These are phyloP conservation scores for Parapsyche elsis DNA, from an alignment of 1,140 invertebrate genomes.

Conservation along the genomic window DNA sequence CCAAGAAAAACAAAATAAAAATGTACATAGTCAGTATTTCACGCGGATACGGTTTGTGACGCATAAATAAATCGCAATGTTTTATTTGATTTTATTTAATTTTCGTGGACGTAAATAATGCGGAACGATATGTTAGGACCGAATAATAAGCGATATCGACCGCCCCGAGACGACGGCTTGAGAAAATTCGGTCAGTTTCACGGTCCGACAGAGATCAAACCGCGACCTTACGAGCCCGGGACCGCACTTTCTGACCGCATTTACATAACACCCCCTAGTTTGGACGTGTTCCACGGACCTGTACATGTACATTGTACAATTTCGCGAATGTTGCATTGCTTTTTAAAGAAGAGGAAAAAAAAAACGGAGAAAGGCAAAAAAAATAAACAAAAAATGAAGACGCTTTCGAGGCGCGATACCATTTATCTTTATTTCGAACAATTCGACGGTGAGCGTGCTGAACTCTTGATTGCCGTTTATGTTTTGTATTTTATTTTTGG, in stretches of 20 bases:
- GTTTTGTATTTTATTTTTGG: background rate
- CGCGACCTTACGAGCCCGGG: conserved; percentile 14
- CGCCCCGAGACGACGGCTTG: background rate
- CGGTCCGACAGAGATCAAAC: conserved; percentile 34
- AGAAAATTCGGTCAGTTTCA: conserved; percentile 35
- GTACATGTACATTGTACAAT: background rate
- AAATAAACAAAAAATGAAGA: background rate
- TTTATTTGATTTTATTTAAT: no score
- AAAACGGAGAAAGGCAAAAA: background rate
- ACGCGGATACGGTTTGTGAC: no score
- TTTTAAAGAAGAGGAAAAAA: background rate
- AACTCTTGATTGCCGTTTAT: background rate
- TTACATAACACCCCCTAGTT: conserved; percentile 27
- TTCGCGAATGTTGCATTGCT: background rate
- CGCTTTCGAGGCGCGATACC: background rate
- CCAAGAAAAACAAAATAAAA: no score
- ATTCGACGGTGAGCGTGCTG: background rate
- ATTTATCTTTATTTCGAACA: conserved; percentile 5
- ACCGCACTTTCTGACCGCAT: conserved; percentile 15
- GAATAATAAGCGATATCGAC: conserved; percentile 20
- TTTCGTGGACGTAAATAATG: no score
- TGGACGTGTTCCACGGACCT: background rate
- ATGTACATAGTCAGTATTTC: no score
- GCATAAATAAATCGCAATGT: no score
- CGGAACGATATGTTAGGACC: no score